Evolutionary conservation across 2,888 invertebrate genomes (phyloP).

Genomic region (Mamestra brassicae): DNA sequence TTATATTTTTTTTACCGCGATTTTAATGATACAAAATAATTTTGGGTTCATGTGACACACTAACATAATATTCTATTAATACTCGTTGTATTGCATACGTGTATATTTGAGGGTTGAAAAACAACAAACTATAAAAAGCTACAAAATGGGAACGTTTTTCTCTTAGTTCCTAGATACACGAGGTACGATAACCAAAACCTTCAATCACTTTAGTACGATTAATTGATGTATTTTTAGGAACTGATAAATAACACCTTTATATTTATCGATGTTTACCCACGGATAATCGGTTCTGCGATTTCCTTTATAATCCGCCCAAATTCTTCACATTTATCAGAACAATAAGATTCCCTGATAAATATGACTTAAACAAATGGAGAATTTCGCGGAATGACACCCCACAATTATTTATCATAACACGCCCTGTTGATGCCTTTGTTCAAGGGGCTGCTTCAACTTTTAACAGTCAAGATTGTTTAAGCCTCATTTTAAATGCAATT

Average conservation of each 20-base stretch:
- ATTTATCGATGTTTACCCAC: neutral
- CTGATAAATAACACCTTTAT: neutral
- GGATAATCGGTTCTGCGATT: slow-evolving; percentile 3
- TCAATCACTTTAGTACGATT: neutral
- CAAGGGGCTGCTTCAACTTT: slow-evolving; percentile 22
- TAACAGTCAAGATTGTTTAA: slow-evolving; percentile 19
- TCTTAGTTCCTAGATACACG: neutral
- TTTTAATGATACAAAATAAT: neutral
- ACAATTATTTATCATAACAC: slow-evolving; percentile 39
- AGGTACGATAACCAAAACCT: slow-evolving; percentile 8
- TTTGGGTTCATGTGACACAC: neutral
- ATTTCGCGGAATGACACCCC: slow-evolving; percentile 18
- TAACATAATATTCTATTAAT: neutral
- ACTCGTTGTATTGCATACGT: too few relatives aligned
- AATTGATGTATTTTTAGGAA: neutral
- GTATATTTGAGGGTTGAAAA: neutral
- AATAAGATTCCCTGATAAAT: slow-evolving; percentile 31
- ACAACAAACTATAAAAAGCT: neutral
- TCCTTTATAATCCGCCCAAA: neutral
- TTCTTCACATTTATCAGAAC: slow-evolving; percentile 10
- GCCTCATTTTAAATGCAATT: slow-evolving; percentile 23
- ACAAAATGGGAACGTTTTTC: neutral
- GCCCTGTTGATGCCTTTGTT: slow-evolving; percentile 30
- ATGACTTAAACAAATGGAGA: slow-evolving; percentile 35
- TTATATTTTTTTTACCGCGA: too few relatives aligned